phyloP scores from a whole-genome alignment of 2,113 vertebrate species.

The Pelusios castaneus region DNA sequence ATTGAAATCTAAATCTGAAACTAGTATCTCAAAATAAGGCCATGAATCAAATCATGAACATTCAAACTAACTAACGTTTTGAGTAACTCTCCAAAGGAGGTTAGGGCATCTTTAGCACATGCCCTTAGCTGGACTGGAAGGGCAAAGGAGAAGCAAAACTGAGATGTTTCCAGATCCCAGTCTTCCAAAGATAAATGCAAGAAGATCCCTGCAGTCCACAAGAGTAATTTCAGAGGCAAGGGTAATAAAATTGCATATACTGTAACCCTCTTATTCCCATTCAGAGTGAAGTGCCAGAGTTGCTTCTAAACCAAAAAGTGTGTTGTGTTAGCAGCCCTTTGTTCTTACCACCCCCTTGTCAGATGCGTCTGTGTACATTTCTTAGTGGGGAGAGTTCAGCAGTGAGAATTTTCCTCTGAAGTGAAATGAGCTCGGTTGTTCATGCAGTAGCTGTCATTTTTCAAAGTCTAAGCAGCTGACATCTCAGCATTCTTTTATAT shows the following conservation, averaged over 20 bases:
- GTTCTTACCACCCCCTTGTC: constrained; percentile 46
- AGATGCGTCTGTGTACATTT: constrained; percentile 61
- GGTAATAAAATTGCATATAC: constrained; percentile 33
- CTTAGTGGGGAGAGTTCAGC: constrained; percentile 25
- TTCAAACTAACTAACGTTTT: constrained; percentile 8
- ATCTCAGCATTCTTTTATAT: constrained; percentile 23
- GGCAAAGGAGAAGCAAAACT: background rate
- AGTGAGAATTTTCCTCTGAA: constrained; percentile 50
- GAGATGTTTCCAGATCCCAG: background rate
- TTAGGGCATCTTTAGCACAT: background rate
- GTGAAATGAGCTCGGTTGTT: constrained; percentile 38
- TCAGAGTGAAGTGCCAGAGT: background rate
- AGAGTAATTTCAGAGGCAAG: background rate
- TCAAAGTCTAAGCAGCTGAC: constrained; percentile 39
- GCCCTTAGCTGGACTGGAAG: background rate
- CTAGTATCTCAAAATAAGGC: background rate
- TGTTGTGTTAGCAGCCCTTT: constrained; percentile 34
- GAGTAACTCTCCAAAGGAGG: constrained; percentile 15
- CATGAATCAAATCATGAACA: background rate
- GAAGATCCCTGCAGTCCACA: background rate
- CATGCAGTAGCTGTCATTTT: constrained; percentile 35
- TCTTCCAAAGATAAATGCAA: background rate
- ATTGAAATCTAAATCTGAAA: constrained; percentile 41
- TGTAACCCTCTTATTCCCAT: background rate
- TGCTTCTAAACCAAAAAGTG: constrained; percentile 24